Percentiles rank a stretch among this genome's conserved stretches.
phyloP scores from a whole-genome alignment of 1,140 invertebrate species.

The Macrocentrus cingulum region DNA sequence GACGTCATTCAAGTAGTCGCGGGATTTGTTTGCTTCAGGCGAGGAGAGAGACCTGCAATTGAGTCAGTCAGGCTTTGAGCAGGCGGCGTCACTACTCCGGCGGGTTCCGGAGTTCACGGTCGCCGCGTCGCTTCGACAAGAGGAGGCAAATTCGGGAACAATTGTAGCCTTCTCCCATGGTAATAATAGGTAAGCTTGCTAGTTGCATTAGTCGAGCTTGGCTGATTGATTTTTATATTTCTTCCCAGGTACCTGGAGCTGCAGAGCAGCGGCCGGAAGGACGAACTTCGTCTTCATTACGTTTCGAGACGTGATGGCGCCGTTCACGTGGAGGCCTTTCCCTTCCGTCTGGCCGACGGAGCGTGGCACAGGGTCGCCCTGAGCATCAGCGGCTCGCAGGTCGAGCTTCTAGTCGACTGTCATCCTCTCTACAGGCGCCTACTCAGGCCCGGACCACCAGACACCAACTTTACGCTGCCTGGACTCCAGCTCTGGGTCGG shows the following conservation, averaged over 20 bases:
- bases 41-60: constrained; percentile 74
- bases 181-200: constrained; percentile 64
- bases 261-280: constrained; percentile 83
- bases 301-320: constrained; percentile 64
- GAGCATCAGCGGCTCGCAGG: constrained; percentile 77
- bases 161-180: constrained; percentile 80
- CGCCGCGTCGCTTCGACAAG: constrained; percentile 74
- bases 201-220: neutral
- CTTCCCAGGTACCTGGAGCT: constrained; percentile 79
- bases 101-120: constrained; percentile 78
- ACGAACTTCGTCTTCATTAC: constrained; percentile 80
- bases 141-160: constrained; percentile 77
- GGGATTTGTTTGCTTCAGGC: constrained; percentile 57
- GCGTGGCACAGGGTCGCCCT: constrained; percentile 84
- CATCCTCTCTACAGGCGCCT: constrained; percentile 78
- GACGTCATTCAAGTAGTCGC: constrained; percentile 13
- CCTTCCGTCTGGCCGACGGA: constrained; percentile 80
- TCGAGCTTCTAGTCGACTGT: constrained; percentile 84
- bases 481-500: constrained; percentile 81
- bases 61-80: constrained; percentile 66
- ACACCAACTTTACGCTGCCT: constrained; percentile 72
- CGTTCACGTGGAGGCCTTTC: constrained; percentile 82
- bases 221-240: neutral
- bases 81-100: constrained; percentile 68
- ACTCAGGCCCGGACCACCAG: constrained; percentile 64